Conservation (phyloP, 1,140 invertebrate species). For the Scaptodrosophila lebanonensis region DNA sequence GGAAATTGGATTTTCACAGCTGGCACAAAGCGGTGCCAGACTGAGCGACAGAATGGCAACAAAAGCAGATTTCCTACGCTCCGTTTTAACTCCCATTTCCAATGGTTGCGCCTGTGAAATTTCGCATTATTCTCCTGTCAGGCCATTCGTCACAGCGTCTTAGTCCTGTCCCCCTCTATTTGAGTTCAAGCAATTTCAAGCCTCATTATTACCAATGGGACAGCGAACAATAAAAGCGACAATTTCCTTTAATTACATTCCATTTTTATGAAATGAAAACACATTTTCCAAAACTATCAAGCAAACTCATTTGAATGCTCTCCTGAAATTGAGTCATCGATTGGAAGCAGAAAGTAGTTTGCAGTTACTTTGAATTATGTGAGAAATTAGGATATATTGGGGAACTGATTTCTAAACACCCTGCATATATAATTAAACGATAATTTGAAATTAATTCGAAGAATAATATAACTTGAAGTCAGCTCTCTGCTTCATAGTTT, state of each 20-base stretch:
- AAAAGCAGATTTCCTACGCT: slow-evolving; percentile 51
- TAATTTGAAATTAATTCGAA: too few species aligned
- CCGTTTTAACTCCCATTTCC: slow-evolving; percentile 39
- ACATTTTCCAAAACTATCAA: too few species aligned
- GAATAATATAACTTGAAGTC: too few species aligned
- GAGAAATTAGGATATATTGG: too few species aligned
- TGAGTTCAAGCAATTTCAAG: slow-evolving; percentile 51
- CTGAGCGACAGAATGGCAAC: slow-evolving; percentile 6
- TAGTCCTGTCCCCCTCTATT: slow-evolving; percentile 2
- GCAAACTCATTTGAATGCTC: slow-evolving; percentile 32
- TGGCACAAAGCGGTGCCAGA: slow-evolving; percentile 29
- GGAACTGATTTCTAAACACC: too few species aligned
- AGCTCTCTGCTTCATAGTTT: too few species aligned
- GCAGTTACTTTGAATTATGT: too few species aligned
- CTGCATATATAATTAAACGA: too few species aligned
- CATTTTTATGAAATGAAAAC: too few species aligned
- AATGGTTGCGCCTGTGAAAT: slow-evolving; percentile 12
- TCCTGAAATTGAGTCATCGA: slow-evolving; percentile 14
- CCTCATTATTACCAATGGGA: slow-evolving; percentile 48
- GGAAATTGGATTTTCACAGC: slow-evolving; percentile 72
- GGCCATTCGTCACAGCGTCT: slow-evolving; percentile 33
- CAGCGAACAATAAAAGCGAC: slow-evolving; percentile 29
- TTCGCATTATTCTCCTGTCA: slow-evolving; percentile 12
- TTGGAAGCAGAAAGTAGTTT: too few species aligned
- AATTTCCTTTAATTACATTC: slow-evolving; percentile 40